Percentiles rank a stretch among this genome's conserved stretches.
Conservation (phyloP, 2,113 vertebrate species). For the Saccopteryx bilineata region DNA sequence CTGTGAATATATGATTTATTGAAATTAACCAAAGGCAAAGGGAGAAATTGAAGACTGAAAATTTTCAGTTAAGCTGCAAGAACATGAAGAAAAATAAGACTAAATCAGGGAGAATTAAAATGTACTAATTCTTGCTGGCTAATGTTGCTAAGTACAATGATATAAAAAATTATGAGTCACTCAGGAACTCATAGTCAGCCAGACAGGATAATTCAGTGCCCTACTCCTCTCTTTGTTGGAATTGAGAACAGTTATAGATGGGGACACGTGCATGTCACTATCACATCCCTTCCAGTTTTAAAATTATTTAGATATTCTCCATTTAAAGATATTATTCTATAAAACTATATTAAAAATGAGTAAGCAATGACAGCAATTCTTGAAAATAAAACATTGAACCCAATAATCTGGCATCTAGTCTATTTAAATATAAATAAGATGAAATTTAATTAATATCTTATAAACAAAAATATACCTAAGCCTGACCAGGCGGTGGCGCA, state of each 20-base stretch:
- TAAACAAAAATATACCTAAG: constrained; percentile 14
- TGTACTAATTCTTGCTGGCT: constrained; percentile 54
- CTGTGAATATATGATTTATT: constrained; percentile 1
- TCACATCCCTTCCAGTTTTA: not conserved
- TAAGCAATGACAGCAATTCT: not conserved
- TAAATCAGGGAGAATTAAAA: constrained; percentile 64
- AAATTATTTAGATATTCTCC: constrained; percentile 2
- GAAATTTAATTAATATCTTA: not conserved
- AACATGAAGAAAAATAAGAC: constrained; percentile 45
- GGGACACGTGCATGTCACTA: not conserved
- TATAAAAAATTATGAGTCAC: constrained; percentile 62
- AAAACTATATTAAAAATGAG: not conserved
- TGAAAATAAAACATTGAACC: not conserved
- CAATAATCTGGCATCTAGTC: not conserved
- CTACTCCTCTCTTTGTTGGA: constrained; percentile 11
- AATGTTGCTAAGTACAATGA: not conserved
- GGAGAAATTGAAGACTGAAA: not conserved
- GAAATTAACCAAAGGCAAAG: constrained; percentile 31
- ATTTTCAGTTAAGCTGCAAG: not conserved
- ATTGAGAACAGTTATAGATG: not conserved
- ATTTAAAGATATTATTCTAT: not conserved
- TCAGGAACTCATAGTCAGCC: not conserved
- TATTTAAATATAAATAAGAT: constrained; percentile 23
- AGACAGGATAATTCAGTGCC: constrained; percentile 24
- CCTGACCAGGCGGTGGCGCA: too few relatives aligned